These are phyloP conservation scores for Nymphicus hollandicus DNA, from an alignment of 2,113 vertebrate genomes.

Conservation along the genomic window DNA sequence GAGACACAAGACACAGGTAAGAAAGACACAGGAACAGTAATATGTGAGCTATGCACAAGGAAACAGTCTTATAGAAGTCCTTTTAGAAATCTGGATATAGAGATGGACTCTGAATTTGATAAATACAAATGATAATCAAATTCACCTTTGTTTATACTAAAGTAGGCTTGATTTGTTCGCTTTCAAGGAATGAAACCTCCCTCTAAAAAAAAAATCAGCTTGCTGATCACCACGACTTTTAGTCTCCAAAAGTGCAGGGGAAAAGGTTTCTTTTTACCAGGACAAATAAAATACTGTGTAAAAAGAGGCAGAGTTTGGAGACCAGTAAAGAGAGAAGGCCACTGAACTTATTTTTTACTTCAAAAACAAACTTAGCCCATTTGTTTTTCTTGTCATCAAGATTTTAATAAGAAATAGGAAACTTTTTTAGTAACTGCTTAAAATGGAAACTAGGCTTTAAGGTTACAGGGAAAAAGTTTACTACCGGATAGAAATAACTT, in stretches of 20 bases:
- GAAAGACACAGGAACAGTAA: conserved; percentile 40
- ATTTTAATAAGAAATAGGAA: not conserved
- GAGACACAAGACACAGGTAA: conserved; percentile 98
- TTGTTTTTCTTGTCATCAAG: not conserved
- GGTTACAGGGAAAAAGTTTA: not conserved
- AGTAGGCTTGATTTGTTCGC: not conserved
- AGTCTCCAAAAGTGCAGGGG: not conserved
- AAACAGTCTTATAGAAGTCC: not conserved
- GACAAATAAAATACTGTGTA: not conserved
- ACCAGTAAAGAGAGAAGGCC: not conserved
- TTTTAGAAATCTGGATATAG: not conserved
- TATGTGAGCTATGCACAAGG: not conserved
- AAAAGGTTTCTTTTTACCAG: not conserved
- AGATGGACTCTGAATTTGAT: conserved; percentile 25
- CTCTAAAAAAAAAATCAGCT: not conserved
- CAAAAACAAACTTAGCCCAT: not conserved
- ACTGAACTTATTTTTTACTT: not conserved
- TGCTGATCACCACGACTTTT: not conserved
- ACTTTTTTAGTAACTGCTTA: not conserved
- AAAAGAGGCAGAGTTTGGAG: not conserved
- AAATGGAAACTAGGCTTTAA: not conserved
- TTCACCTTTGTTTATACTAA: not conserved
- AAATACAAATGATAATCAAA: not conserved
- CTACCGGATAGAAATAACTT: not conserved
- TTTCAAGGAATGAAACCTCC: not conserved